Evolutionary conservation across 2,113 vertebrate species (phyloP), one percentile per base, ranked within the genome.

Genomic region (Melanerpes aurifrons): DNA sequence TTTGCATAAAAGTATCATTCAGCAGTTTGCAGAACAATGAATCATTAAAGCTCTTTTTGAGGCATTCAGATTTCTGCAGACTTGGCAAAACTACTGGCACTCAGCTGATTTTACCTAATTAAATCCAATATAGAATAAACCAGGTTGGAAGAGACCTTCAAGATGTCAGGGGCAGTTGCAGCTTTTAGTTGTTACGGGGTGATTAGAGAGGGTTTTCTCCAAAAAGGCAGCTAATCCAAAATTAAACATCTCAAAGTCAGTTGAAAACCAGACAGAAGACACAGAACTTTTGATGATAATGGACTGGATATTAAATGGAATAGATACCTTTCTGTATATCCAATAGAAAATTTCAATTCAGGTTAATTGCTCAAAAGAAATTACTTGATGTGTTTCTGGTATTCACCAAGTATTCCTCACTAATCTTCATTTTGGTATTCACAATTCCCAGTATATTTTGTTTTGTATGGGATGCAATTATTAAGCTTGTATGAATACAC

Each of bases 311-410:
- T 45, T 12, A 73, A 86, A 82, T 18, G 64, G n/a, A 85, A 35
- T 7, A 74, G 3, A 31, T n/a, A 56, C 2, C 1, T 43, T 73
- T 64, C 31, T n/a, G 11, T 37, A 47, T 1, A 1, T 26, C 3
- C 7, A 63, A 37, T 7, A 68, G 16, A 68, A 75, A 71, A 59
- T 7, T 37, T 83, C 15, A 10, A 12, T 31, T 17, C 7, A 69
- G 7, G 7, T 40, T 40, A 57, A 64, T 48, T 62, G 20, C 15
- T 84, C 29, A 37, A 7, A 78, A 8, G 69, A 45, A 62, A 66
- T 22, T 35, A 19, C 2, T 25, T 67, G 16, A 37, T 70, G 5
- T 86, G 12, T 63, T 82, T 53, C n/a, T 67, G 29, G 8, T 37
- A 13, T 26, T 43, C 9, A 45, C 10, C 20, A 67, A 3, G 0